phyloP scores from a whole-genome alignment of 2,888 invertebrate genomes.

The Caenorhabditis sulstoni region DNA sequence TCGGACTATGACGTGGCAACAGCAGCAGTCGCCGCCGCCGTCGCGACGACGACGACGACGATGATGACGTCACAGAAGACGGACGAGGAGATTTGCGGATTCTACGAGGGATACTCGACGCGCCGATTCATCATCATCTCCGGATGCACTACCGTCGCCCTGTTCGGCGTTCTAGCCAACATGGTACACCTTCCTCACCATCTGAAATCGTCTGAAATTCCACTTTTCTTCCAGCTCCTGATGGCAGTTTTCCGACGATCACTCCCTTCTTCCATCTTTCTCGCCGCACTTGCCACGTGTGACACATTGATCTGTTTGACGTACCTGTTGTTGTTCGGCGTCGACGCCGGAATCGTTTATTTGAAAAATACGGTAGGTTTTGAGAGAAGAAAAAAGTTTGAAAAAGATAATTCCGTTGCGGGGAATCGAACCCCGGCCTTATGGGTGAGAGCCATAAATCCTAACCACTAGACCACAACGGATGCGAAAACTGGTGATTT shows the following conservation, averaged over 20 bases:
- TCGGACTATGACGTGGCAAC: conserved; percentile 7
- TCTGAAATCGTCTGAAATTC: too few relatives aligned
- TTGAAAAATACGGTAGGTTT: conserved; percentile 58
- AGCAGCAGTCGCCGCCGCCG: too few relatives aligned
- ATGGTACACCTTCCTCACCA: conserved; percentile 35
- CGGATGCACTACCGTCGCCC: conserved; percentile 58
- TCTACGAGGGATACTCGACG: conserved; percentile 68
- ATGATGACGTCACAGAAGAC: neutral
- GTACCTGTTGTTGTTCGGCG: conserved; percentile 70
- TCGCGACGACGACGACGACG: conserved; percentile 10
- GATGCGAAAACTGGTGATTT: neutral
- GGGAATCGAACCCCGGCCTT: conserved; percentile 71
- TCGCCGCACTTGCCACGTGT: conserved; percentile 64
- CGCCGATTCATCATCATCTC: conserved; percentile 68
- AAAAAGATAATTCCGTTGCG: conserved; percentile 58
- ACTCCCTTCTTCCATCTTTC: conserved; percentile 67
- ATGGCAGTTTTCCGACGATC: conserved; percentile 69
- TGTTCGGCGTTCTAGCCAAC: conserved; percentile 68
- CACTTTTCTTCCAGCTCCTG: conserved; percentile 60
- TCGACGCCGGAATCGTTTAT: conserved; percentile 69
- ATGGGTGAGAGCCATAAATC: conserved; percentile 67
- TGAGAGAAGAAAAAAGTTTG: too few relatives aligned
- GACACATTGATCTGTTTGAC: conserved; percentile 69
- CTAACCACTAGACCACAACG: conserved; percentile 64
- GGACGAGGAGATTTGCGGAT: conserved; percentile 64